A percentile compares a stretch with the other conserved stretches of the same genome.
These are phyloP conservation scores for Apocheima hispidaria DNA, from an alignment of 2,888 invertebrate species.

Conservation along the genomic window DNA sequence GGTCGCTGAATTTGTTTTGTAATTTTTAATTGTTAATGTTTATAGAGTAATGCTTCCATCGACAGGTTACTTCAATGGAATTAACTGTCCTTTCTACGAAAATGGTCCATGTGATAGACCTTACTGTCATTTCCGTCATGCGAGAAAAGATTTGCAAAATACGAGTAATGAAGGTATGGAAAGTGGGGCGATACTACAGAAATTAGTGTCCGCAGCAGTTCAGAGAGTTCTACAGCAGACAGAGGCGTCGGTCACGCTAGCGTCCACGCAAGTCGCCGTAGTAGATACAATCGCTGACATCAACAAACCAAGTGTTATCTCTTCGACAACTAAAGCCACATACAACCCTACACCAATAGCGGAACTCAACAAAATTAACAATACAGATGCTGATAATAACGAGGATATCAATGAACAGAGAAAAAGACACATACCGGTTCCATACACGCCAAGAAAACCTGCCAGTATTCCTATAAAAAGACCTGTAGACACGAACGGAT, in stretches of 20 bases:
- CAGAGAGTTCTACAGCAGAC: constrained; percentile 86
- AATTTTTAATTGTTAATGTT: constrained; percentile 42
- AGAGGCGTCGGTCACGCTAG: constrained; percentile 60
- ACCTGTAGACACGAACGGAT: constrained; percentile 69
- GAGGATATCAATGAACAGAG: constrained; percentile 70
- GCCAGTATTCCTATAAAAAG: constrained; percentile 69
- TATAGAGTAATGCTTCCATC: constrained; percentile 92
- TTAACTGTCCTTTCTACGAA: constrained; percentile 94
- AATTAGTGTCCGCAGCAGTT: constrained; percentile 87
- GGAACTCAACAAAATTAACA: constrained; percentile 83
- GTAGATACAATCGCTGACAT: constrained; percentile 42
- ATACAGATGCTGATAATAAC: constrained; percentile 60
- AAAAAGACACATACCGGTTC: constrained; percentile 81
- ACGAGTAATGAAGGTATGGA: constrained; percentile 73
- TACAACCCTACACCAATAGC: constrained; percentile 89
- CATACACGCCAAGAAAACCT: constrained; percentile 82
- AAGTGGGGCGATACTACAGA: constrained; percentile 83
- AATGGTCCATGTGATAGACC: constrained; percentile 93
- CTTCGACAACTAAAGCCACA: constrained; percentile 74
- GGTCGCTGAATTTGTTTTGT: constrained; percentile 39
- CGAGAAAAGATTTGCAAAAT: constrained; percentile 88
- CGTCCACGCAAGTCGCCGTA: constrained; percentile 46
- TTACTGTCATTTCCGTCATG: constrained; percentile 97
- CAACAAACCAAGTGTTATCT: constrained; percentile 53
- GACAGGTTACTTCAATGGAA: constrained; percentile 94